Evolutionary conservation across 2,113 vertebrate genomes (phyloP), one percentile per base, ranked within the genome.

Genomic region (Aegithalos caudatus): DNA sequence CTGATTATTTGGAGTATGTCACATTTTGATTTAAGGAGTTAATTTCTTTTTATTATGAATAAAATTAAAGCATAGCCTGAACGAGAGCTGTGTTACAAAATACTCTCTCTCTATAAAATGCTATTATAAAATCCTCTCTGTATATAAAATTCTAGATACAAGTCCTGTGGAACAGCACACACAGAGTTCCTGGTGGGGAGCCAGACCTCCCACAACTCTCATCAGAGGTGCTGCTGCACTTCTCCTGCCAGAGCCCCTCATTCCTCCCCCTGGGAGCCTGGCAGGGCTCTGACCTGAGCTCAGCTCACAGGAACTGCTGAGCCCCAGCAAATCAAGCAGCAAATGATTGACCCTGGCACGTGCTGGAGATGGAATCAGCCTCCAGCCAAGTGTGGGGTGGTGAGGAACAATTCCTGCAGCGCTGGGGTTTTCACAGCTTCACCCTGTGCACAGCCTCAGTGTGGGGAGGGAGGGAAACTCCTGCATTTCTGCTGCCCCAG

Each of bases 271-370:
- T 57, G 57, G 10, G 61, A 60, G 28, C 33, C 62, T 71, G 84
- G 85, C 38, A 40, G 14, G 65, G 78, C 21, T 67, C 45, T n/a
- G 9, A 16, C 56, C 73, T 28, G 45, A 95, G 80, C 79, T 81
- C 82, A 11, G 42, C 66, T 29, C 37, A 0, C 40, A 27, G 80
- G 31, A 80, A 86, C 69, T 95, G 86, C 66, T 76, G 64, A 14
- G 80, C 54, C 61, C 60, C 7, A 1, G 51, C 91, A 61, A 61
- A 80, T 38, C 71, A 19, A 62, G 94, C 81, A 96, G 92, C 88
- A 91, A 94, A 92, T 86, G 94, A 96, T 29, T 97, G 96, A 97
- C 81, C 96, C 86, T 79, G 95, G 77, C 74, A 60, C 44, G 25
- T 18, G 3, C 3, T 53, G 88, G 88, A 74, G 95, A 29, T 83